phyloP scores from a whole-genome alignment of 1,140 invertebrate genomes.

The Hermatobates lingyangjiaoensis region DNA sequence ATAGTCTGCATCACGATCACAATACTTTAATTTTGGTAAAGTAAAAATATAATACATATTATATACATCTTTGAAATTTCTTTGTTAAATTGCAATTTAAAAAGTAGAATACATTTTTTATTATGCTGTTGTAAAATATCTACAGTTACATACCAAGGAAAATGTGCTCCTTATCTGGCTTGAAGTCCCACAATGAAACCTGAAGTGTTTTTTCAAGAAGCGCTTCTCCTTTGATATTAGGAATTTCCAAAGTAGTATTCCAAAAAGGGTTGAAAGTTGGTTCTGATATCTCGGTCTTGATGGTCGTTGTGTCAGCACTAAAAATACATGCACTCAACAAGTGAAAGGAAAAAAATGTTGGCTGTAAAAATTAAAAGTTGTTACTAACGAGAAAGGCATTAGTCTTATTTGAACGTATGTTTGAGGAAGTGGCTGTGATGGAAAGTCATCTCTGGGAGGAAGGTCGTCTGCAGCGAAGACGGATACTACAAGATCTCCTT shows the following conservation, averaged over 20 bases:
- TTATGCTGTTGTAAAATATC: no score
- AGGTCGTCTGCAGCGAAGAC: conserved; percentile 67
- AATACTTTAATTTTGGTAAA: no score
- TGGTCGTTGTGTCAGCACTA: no score
- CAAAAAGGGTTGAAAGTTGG: conserved; percentile 69
- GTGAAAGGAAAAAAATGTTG: neutral
- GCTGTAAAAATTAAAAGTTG: neutral
- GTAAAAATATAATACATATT: no score
- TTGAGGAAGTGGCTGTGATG: conserved; percentile 52
- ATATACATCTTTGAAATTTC: no score
- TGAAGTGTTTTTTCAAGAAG: conserved; percentile 60
- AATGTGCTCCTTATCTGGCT: conserved; percentile 55
- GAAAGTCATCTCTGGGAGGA: conserved; percentile 50
- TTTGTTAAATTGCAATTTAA: no score
- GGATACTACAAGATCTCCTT: conserved; percentile 59
- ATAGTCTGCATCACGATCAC: no score
- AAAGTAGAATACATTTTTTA: no score
- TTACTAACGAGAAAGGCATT: conserved; percentile 50
- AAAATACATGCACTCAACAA: neutral
- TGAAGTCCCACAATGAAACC: conserved; percentile 72
- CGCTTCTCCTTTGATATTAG: conserved; percentile 46
- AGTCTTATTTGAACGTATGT: conserved; percentile 64
- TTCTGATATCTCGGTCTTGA: conserved; percentile 64
- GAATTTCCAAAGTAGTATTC: conserved; percentile 73
- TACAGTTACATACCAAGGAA: conserved; percentile 58